These are phyloP conservation scores for Ferrisia virgata DNA, from an alignment of 2,888 invertebrate genomes.

Conservation along the genomic window DNA sequence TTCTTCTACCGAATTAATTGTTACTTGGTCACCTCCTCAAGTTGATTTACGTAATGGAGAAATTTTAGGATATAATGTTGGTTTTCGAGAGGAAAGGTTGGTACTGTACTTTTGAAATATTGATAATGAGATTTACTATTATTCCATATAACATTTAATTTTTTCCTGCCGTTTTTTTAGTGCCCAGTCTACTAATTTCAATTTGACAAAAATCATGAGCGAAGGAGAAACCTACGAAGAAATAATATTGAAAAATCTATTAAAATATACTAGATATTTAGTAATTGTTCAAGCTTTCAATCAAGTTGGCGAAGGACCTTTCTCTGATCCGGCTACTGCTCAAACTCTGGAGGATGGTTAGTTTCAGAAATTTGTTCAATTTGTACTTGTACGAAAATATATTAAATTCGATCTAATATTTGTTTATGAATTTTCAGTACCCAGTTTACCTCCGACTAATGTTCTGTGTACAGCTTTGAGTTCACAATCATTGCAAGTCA, in stretches of 20 bases:
- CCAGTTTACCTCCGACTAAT: conserved; percentile 74
- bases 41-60: conserved; percentile 70
- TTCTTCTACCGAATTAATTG: conserved; percentile 69
- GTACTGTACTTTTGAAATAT: neutral
- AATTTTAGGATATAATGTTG: conserved; percentile 73
- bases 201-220: conserved; percentile 66
- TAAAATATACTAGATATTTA: conserved; percentile 66
- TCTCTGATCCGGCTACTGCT: conserved; percentile 65
- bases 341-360: conserved; percentile 74
- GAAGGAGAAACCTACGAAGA: conserved; percentile 69
- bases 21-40: conserved; percentile 72
- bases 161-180: neutral
- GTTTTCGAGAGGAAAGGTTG: conserved; percentile 59
- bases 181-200: conserved; percentile 56
- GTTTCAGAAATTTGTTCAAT: conserved; percentile 40
- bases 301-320: conserved; percentile 69
- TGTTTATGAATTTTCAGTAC: conserved; percentile 59
- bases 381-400: neutral
- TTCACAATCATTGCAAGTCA: conserved; percentile 72
- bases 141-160: neutral
- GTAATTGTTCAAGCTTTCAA: conserved; percentile 72
- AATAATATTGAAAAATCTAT: conserved; percentile 62
- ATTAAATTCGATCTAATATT: neutral
- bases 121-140: neutral
- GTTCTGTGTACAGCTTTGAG: conserved; percentile 71